Evolutionary conservation across 35 echinoderm and acorn worm genomes (phyloP).

Genomic region (Diadema setosum): DNA sequence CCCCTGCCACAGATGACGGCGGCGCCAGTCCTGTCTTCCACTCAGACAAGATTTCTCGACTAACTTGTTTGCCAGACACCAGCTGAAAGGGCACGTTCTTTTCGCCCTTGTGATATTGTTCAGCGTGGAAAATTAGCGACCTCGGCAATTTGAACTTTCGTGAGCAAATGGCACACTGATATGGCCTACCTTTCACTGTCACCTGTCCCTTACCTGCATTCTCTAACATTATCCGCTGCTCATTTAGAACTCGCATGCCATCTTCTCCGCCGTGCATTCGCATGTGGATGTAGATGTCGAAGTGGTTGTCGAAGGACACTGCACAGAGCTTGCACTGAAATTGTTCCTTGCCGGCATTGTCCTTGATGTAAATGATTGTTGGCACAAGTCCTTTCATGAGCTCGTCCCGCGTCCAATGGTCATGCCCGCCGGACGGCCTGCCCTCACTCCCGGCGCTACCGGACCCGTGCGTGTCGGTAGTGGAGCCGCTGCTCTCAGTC

Average conservation of each 20-base stretch:
- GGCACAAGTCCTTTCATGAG: background rate
- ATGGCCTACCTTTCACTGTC: background rate
- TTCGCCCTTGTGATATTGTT: background rate
- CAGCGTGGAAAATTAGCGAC: background rate
- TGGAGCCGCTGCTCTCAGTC: too few species aligned
- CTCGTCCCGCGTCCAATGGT: background rate
- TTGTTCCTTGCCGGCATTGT: background rate
- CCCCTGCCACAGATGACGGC: background rate
- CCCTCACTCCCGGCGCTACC: background rate
- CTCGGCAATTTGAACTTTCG: background rate
- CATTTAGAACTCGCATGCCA: background rate
- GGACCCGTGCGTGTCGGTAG: too few species aligned
- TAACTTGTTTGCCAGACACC: background rate
- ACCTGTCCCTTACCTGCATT: background rate
- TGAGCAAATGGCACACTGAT: background rate
- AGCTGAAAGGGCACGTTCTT: background rate
- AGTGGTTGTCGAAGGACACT: background rate
- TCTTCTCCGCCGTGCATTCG: background rate
- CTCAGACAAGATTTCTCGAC: background rate
- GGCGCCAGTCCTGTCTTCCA: background rate
- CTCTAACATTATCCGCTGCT: background rate
- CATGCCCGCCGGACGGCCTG: background rate
- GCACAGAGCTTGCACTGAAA: background rate
- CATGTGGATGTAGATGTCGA: background rate
- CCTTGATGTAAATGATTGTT: background rate